Evolutionary conservation across 2,888 invertebrate species (phyloP), one percentile per base, ranked within the genome.

Genomic region (Eupithecia insigniata): DNA sequence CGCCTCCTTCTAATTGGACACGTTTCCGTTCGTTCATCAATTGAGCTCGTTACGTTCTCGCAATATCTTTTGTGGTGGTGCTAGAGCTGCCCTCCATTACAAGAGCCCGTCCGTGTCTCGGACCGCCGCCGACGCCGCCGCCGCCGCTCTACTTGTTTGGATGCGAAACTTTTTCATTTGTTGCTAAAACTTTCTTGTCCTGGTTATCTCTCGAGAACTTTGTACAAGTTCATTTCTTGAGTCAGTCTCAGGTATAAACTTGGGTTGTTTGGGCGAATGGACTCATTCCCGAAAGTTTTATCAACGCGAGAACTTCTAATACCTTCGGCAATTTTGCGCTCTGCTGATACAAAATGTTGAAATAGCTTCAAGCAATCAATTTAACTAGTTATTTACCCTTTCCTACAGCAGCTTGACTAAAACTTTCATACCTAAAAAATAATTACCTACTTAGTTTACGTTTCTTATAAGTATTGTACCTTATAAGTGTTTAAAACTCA

Each of bases 1-100:
- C 92, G 90, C 92, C 92, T 91, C 89, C 92, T 92, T 90, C 92
- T 93, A 93, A 93, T 93, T 93, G 93, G 92, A 92, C 93, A 92
- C 92, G 92, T 93, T 93, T 93, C 93, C 93, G 92, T 92, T 92
- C 87, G 86, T 91, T 92, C 93, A 89, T 92, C 93, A 93, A 93
- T 93, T 93, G 93, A 91, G 91, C 92, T 93, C 91, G 92, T 93
- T 93, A 92, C 88, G 89, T 85, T 85, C 86, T 85, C 85, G 85
- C 89, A 85, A 88, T 89, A 89, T 92, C 91, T 92, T 89, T 90
- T 90, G 91, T 90, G 86, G 81, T 79, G 77, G 77, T 79, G 83
- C 84, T 82, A 79, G 82, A 83, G 84, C 82, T 82, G 81, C 80
- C 82, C 82, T 83, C 86, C 81, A 80, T 82, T 79, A 79, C 80